Base-by-base conservation (phyloP, 1,140 invertebrate genomes). In the Tetragonula clypearis region DNA sequence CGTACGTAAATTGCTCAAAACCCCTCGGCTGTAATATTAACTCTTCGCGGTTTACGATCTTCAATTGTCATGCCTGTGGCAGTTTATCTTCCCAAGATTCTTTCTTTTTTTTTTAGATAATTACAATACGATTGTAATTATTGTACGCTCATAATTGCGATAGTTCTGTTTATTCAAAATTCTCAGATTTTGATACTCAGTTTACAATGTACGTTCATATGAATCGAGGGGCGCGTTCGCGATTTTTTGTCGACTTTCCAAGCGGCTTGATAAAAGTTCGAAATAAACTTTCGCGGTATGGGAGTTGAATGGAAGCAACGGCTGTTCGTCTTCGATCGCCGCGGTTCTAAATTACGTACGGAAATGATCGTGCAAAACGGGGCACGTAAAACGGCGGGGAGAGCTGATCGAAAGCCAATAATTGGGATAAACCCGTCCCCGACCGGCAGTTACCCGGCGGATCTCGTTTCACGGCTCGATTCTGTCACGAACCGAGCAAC, bases 391-490 rank as follows among this genome's bases (percentile, higher is more conserved):
- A 30, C n/a, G 65, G 73, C 21, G 65, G 55, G 79, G 78, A 69
- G 72, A 83, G 80, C 82, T 77, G 87, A 90, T 90, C 87, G 89
- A 87, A 82, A 72, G 69, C 89, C 92, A 93, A 94, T 94, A 92
- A 94, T 94, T 93, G 93, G 92, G 91, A 93, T 93, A 93, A 93
- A 92, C 89, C 88, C 76, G 83, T 84, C 73, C 72, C 69, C 85
- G 58, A 41, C 78, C 81, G 74, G 81, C 86, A 86, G 88, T 92
- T 92, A 49, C 90, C 87, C 83, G 58, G 79, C 78, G 19, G 90
- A 95, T 94, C 94, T 95, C 93, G 94, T 95, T 95, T 95, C 94
- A 95, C 94, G 94, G 92, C 93, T 95, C 93, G 91, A 93, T 95
- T 95, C 93, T 94, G 94, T 94, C 93, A 93, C 92, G 91, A 91